phyloP scores from a whole-genome alignment of 2,797 vertebrate species.

The Etheostoma perlongum region DNA sequence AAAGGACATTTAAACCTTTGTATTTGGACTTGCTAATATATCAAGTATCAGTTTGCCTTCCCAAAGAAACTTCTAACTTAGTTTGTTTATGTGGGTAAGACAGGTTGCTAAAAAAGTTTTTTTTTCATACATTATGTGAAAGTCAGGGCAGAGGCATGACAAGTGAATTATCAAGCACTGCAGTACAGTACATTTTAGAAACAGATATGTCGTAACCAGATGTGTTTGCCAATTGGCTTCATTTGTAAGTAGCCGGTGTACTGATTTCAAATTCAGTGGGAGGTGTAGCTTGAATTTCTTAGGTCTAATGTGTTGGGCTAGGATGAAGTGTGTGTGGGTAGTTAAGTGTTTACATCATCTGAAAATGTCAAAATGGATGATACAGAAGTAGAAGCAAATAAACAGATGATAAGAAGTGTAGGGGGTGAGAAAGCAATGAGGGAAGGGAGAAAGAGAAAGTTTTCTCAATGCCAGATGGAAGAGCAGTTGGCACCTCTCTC shows the following conservation, averaged over 20 bases:
- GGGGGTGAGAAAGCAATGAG: constrained; percentile 63
- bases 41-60: neutral
- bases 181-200: constrained; percentile 33
- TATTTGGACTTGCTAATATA: neutral
- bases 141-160: constrained; percentile 5
- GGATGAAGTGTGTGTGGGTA: constrained; percentile 60
- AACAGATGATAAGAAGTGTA: constrained; percentile 75
- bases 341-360: constrained; percentile 70
- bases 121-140: constrained; percentile 17
- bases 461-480: constrained; percentile 85
- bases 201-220: constrained; percentile 60
- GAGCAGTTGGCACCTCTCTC: constrained; percentile 85
- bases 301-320: constrained; percentile 55
- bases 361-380: constrained; percentile 76
- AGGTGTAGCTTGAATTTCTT: constrained; percentile 67
- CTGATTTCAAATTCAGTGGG: constrained; percentile 59
- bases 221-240: constrained; percentile 65
- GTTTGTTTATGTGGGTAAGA: neutral
- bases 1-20: neutral
- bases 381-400: constrained; percentile 67
- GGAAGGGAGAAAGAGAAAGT: constrained; percentile 64
- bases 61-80: neutral
- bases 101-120: neutral
- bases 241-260: constrained; percentile 47
- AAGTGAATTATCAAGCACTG: constrained; percentile 20